Evolutionary conservation across 35 echinoderm and acorn worm genomes (phyloP).

Genomic region (Apostichopus californicus): DNA sequence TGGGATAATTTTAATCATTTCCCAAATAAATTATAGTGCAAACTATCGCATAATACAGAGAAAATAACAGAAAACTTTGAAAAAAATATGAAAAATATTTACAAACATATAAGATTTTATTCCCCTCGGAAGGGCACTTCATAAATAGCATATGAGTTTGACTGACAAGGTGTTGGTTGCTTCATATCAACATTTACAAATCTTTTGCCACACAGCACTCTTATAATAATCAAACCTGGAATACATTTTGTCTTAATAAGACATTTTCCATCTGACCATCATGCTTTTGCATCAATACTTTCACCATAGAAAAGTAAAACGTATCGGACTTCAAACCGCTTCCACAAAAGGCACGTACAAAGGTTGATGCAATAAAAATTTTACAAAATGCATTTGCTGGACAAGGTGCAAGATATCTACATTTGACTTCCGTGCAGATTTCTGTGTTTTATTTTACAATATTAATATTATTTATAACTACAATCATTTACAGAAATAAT

Average conservation of each 20-base stretch:
- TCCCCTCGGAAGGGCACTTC: no score
- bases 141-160: no score
- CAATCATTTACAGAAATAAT: no score
- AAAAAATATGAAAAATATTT: no score
- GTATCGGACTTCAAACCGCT: background rate
- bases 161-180: background rate
- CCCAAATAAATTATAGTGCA: no score
- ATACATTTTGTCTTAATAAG: background rate
- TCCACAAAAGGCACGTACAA: background rate
- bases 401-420: background rate
- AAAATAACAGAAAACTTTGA: no score
- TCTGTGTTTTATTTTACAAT: background rate
- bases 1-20: no score
- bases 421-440: background rate
- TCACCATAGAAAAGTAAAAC: background rate
- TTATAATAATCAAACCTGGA: background rate
- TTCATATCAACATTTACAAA: background rate
- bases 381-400: background rate
- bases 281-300: background rate
- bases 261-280: background rate
- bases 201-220: background rate
- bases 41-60: no score
- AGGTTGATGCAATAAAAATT: background rate
- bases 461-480: background rate
- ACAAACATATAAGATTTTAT: no score